These are phyloP conservation scores for Brachynemurus nebulosus DNA, from an alignment of 2,888 invertebrate genomes.

Conservation along the genomic window DNA sequence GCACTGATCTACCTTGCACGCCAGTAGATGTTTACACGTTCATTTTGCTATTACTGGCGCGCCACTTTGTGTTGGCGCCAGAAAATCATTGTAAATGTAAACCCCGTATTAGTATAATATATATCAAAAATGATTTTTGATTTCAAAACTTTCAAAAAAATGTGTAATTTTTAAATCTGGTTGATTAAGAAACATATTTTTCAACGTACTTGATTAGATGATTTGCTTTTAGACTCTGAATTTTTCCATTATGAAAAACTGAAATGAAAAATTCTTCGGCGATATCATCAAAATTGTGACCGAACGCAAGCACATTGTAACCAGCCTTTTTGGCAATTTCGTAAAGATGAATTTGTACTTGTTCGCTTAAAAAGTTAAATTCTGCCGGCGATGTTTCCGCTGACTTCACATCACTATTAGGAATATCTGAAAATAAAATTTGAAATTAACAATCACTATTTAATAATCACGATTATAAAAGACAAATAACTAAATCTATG, in stretches of 20 bases:
- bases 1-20: no score
- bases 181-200: neutral
- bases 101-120: no score
- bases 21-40: no score
- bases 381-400: no score
- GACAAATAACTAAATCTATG: neutral
- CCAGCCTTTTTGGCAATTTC: slow-evolving; percentile 58
- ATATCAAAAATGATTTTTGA: no score
- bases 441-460: neutral
- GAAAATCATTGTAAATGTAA: no score
- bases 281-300: slow-evolving; percentile 74
- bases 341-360: slow-evolving; percentile 61
- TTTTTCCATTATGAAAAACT: slow-evolving; percentile 64
- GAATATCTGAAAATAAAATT: no score
- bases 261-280: slow-evolving; percentile 71
- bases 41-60: no score
- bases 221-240: slow-evolving; percentile 67
- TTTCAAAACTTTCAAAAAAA: no score
- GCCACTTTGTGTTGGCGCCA: no score
- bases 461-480: neutral
- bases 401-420: no score
- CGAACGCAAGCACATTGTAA: slow-evolving; percentile 78
- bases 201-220: slow-evolving; percentile 52
- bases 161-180: no score
- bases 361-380: slow-evolving; percentile 57